Conservation (phyloP, 2,888 invertebrate genomes). For the Dasysyrphus tricinctus region DNA sequence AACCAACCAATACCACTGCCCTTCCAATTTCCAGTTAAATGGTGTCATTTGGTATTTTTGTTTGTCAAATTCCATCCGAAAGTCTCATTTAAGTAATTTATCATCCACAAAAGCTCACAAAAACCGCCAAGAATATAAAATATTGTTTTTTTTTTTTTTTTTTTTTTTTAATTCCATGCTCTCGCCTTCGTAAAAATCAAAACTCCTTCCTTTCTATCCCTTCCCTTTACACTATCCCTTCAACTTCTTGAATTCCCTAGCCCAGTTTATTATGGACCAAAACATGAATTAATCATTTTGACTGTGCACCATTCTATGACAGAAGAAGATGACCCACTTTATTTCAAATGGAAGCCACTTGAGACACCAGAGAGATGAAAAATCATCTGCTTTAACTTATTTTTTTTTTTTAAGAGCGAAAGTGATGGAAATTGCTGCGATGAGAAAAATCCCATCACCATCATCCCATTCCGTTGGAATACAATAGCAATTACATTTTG, state of each 20-base stretch:
- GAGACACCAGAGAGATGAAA: neutral
- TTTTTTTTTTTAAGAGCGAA: neutral
- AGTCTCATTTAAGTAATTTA: constrained; percentile 31
- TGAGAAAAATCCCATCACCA: neutral
- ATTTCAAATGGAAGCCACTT: constrained; percentile 10
- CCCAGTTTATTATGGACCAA: neutral
- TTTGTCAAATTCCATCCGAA: neutral
- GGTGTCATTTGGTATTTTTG: neutral
- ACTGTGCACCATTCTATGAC: neutral
- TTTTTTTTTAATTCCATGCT: neutral
- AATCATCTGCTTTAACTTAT: neutral
- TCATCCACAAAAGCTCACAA: neutral
- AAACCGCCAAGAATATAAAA: neutral
- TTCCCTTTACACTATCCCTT: neutral
- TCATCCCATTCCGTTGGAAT: neutral
- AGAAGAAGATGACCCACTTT: constrained; percentile 11
- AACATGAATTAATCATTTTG: constrained; percentile 14
- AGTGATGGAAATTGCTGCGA: constrained; percentile 9
- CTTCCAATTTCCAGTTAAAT: neutral
- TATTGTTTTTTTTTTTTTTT: neutral
- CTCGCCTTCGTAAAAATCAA: neutral
- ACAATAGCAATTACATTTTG: neutral
- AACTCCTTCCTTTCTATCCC: neutral
- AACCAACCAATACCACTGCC: neutral
- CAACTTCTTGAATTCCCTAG: neutral